Conservation (phyloP, 1,140 invertebrate species). For the Acromyrmex charruanus region DNA sequence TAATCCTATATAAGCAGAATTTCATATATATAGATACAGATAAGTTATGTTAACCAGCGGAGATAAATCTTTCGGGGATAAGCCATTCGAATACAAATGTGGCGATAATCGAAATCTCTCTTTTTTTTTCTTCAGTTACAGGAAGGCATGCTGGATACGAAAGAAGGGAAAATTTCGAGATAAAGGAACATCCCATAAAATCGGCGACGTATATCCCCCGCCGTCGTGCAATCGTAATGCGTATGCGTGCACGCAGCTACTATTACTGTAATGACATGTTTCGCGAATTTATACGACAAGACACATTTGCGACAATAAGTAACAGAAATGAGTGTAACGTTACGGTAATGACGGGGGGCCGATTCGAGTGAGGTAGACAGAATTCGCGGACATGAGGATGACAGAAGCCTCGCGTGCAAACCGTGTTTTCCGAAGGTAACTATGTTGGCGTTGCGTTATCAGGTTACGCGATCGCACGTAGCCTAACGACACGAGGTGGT, state of each 20-base stretch:
- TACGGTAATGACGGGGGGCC: slow-evolving; percentile 60
- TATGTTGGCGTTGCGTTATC: slow-evolving; percentile 61
- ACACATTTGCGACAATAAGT: slow-evolving; percentile 62
- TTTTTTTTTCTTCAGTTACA: background rate
- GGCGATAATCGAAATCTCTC: background rate
- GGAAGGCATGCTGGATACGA: background rate
- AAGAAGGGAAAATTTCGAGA: slow-evolving; percentile 7
- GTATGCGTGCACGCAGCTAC: slow-evolving; percentile 53
- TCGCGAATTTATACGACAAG: slow-evolving; percentile 57
- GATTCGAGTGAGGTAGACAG: slow-evolving; percentile 41
- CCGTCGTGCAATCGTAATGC: background rate
- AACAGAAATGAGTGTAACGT: slow-evolving; percentile 65
- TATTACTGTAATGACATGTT: slow-evolving; percentile 58
- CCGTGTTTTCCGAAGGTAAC: slow-evolving; percentile 63
- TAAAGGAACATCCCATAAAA: slow-evolving; percentile 20
- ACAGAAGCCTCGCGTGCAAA: slow-evolving; percentile 65
- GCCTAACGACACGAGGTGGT: slow-evolving; percentile 75
- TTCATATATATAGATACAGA: background rate
- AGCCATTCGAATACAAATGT: background rate
- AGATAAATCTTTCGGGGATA: background rate
- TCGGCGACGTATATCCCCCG: slow-evolving; percentile 21
- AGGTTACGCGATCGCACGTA: slow-evolving; percentile 63
- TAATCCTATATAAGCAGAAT: slow-evolving; percentile 12
- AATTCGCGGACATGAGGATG: slow-evolving; percentile 68
- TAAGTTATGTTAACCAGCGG: background rate